Conservation (phyloP, 2,113 vertebrate species). For the Mustela nigripes region DNA sequence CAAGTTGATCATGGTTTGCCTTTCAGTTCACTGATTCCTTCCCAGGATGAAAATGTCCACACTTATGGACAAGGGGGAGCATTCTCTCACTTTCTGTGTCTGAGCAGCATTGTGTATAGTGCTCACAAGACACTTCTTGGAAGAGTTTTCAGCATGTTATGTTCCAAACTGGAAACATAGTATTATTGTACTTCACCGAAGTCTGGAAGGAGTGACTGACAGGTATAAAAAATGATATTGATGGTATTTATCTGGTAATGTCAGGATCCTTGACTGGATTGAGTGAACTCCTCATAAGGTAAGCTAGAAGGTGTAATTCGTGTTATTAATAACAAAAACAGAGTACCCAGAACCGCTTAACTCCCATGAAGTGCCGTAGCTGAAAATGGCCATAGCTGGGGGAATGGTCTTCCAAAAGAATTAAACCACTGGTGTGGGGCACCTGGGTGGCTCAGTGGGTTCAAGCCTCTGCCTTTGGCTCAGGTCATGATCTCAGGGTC, state of each 20-base stretch:
- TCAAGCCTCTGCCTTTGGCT: too few relatives aligned
- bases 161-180: constrained; percentile 21
- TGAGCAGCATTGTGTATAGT: neutral
- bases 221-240: constrained; percentile 15
- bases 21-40: neutral
- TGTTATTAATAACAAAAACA: neutral
- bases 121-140: neutral
- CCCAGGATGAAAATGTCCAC: neutral
- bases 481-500: too few relatives aligned
- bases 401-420: neutral
- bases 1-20: neutral
- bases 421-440: neutral
- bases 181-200: constrained; percentile 71
- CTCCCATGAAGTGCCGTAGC: neutral
- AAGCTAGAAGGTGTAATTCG: neutral
- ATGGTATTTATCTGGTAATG: constrained; percentile 9
- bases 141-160: constrained; percentile 36
- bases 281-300: neutral
- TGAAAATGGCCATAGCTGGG: neutral
- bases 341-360: neutral
- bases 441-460: too few relatives aligned
- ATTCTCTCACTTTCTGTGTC: neutral
- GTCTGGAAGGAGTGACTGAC: constrained; percentile 46
- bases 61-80: neutral
- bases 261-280: neutral